Evolutionary conservation across 1,140 invertebrate species (phyloP), one percentile per base, ranked within the genome.

Genomic region (Temnothorax nylanderi): DNA sequence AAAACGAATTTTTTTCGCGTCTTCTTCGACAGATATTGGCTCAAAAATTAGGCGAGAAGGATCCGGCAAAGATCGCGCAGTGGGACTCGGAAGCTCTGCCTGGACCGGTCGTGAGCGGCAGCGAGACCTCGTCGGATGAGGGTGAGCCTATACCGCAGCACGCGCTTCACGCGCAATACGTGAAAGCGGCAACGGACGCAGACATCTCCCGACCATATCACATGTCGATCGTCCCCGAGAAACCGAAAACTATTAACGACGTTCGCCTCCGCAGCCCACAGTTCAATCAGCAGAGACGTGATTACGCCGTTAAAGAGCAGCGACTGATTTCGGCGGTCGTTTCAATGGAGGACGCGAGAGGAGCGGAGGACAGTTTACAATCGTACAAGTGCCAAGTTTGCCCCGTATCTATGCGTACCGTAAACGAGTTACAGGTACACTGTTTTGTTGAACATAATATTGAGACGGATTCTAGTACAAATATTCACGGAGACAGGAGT

Each of bases 21-120:
- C 37, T 37, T 41, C 1, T 0, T 67, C 85, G 97, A 18, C 95
- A 98, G 96, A 94, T 96, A 87, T 95, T 99, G 90, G 98, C 98
- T 65, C 97, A 98, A 90, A 98, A 97, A 91, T 95, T 99, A 64
- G 98, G 98, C 92, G 97, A 98, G 76, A 98, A 98, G 91, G 97
- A 98, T 95, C 97, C 98, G 0, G 96, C 95, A 32, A 98, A 97
- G 94, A 93, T 97, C 86, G 96, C 96, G 80, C 96, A 97, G 72
- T 96, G 96, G 93, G 96, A 97, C n/a, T 76, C 93, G 2, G 94
- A 94, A 47, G 74, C 90, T 69, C 81, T 89, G 56, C 91, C 92
- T 3, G 93, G 88, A 69, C 91, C 91, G 34, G 78, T 89, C 0
- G 86, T 89, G 1, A 95, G 94, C 62, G 93, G 94, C 18, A 93